These are phyloP conservation scores for Somateria mollissima DNA, from an alignment of 2,797 vertebrate species.

Conservation along the genomic window DNA sequence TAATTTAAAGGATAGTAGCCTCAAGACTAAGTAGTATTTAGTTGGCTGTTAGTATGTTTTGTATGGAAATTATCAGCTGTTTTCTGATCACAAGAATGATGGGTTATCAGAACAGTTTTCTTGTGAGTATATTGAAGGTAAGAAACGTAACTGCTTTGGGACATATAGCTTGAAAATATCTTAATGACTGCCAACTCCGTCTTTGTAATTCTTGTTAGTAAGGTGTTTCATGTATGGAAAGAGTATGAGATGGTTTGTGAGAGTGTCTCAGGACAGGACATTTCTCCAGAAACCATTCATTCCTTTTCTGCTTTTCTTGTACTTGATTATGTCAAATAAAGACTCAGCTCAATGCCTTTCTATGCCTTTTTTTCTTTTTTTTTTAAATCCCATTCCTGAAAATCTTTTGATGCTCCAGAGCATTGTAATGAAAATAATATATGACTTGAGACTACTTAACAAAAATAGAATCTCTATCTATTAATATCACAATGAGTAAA, in stretches of 20 bases:
- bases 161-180: neutral
- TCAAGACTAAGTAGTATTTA: neutral
- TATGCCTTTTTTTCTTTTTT: neutral
- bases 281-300: neutral
- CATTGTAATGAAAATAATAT: constrained; percentile 27
- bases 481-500: constrained; percentile 41
- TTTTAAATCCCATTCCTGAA: neutral
- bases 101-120: neutral
- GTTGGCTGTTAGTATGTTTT: neutral
- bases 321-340: neutral
- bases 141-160: neutral
- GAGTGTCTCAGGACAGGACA: neutral
- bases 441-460: constrained; percentile 16
- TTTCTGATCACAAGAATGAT: neutral
- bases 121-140: neutral
- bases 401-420: neutral
- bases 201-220: neutral
- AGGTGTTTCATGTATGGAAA: neutral
- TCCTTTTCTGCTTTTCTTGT: neutral
- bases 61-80: neutral
- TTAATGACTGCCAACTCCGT: neutral
- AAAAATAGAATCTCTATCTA: constrained; percentile 23
- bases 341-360: neutral
- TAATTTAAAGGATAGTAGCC: neutral
- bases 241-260: neutral